A percentile compares a stretch with the other conserved stretches of the same genome.
Evolutionary conservation across 2,113 vertebrate genomes (phyloP).

Genomic region (Prietella phreatophila): DNA sequence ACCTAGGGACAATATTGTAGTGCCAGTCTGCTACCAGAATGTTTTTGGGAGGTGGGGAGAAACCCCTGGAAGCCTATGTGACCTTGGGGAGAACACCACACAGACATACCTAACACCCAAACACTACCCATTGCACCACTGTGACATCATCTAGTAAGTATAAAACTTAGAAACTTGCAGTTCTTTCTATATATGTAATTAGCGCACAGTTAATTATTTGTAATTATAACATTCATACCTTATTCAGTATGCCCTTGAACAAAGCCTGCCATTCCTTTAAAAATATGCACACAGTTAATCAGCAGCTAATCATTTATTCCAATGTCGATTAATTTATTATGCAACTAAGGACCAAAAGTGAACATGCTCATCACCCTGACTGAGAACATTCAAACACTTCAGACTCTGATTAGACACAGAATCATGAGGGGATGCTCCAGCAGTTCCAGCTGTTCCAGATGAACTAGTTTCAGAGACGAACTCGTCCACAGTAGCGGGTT

Average conservation of each 20-base stretch:
- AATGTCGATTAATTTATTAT: background rate
- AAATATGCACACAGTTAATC: background rate
- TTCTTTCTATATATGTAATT: background rate
- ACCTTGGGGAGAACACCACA: background rate
- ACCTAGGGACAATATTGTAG: background rate
- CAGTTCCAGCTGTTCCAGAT: slow-evolving; percentile 3
- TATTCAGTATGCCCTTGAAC: background rate
- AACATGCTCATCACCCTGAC: background rate
- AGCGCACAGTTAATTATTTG: background rate
- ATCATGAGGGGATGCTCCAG: background rate
- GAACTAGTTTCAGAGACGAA: background rate
- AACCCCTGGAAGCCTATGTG: background rate
- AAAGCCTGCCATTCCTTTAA: background rate
- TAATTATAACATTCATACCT: background rate
- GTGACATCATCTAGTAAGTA: background rate
- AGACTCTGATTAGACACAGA: slow-evolving; percentile 5
- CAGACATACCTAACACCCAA: background rate
- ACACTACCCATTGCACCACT: background rate
- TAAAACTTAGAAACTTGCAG: background rate
- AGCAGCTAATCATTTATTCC: background rate
- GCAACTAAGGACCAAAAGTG: background rate
- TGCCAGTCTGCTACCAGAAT: background rate
- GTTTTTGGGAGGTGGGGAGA: background rate
- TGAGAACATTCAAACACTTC: slow-evolving; percentile 5
- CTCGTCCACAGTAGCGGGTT: background rate